phyloP scores from a whole-genome alignment of 2,797 vertebrate species.

The Sebastes vulpes region DNA sequence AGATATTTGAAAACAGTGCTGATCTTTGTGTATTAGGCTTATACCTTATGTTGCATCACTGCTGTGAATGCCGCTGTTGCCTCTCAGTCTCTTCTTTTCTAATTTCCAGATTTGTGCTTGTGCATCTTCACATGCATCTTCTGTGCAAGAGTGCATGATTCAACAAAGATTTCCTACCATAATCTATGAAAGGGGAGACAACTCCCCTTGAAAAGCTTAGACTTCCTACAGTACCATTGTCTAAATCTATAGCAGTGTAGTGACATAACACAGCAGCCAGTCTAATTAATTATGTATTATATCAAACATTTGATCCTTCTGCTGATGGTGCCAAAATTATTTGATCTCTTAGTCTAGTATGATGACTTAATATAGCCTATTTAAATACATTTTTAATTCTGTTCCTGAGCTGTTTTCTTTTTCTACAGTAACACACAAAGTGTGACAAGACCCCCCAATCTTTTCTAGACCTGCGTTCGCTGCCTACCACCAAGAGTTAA shows the following conservation, averaged over 20 bases:
- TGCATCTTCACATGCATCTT: neutral
- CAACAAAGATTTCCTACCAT: neutral
- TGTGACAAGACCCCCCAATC: neutral
- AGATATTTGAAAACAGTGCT: neutral
- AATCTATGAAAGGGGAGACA: neutral
- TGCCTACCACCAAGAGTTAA: neutral
- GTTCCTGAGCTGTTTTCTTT: neutral
- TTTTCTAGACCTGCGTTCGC: neutral
- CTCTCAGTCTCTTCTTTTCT: neutral
- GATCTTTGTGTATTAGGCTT: neutral
- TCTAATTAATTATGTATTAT: neutral
- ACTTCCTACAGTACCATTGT: neutral
- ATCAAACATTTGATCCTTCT: neutral
- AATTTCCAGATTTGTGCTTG: neutral
- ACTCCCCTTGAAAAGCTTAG: neutral
- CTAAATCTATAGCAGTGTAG: neutral
- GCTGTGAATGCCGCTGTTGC: neutral
- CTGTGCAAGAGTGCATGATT: neutral
- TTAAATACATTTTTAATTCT: neutral
- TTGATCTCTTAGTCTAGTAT: neutral
- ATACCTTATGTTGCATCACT: neutral
- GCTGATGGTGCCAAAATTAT: neutral
- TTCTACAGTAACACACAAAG: neutral
- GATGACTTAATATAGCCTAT: neutral
- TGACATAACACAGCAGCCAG: neutral